Base-by-base conservation (phyloP, 2,888 invertebrate genomes). In the Rhagonycha fulva region DNA sequence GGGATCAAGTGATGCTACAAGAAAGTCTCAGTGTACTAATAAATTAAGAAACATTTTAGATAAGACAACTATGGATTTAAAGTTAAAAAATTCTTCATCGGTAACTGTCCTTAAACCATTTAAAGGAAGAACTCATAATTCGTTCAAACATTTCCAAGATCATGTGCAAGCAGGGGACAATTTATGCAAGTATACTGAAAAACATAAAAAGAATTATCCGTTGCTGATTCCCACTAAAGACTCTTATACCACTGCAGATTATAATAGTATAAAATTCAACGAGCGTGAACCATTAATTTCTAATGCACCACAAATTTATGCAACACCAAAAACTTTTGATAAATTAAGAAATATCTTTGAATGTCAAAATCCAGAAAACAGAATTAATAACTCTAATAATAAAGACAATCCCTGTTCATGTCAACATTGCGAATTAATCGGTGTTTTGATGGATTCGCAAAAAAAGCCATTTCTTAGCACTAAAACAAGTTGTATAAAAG, bases 361-460 rank as follows among this genome's bases (percentile, higher is more conserved):
- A 9, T 87, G 87, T 70, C 83, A 83, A 71, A 84, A 85, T 68
- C 81, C 82, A 63, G 72, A 81, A 7, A 80, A 78, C 32, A 69
- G 74, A 1, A 74, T 79, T 14, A 75, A 67, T 7, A 70, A 79
- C 2, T 72, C 75, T 5, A 72, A 77, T 7, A 85, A 85, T 74
- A 77, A 81, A 11, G 82, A 84, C 9, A 80, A 81, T 9, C 87
- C 87, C 3, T 88, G 88, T 76, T 72, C 84, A 14, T 88, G 88
- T 75, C 85, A 86, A 77, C 87, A 87, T 76, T 88, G 88, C 75
- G 87, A 86, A 0, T 84, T 87, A 76, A 82, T 87, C 1, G 86
- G 87, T 4, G 81, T 87, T 4, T 76, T 88, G 26, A 82, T 84
- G 0, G 87, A 88, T 77, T 86, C 87, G 0, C 87, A 87, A 69